Base-by-base conservation (phyloP, 2,888 invertebrate genomes). In the Zhuqinia jingwanae region DNA sequence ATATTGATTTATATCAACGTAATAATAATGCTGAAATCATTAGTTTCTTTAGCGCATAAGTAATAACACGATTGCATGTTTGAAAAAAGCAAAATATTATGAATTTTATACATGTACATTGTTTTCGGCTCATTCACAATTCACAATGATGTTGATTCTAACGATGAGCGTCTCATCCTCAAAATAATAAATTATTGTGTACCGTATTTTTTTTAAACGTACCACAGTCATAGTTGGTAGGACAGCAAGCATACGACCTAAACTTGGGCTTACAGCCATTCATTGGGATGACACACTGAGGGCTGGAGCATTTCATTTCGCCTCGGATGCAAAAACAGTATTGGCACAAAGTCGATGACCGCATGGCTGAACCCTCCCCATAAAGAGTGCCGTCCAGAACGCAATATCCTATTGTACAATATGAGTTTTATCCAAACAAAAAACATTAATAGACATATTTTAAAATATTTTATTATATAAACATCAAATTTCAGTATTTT, bases 291-390 rank as follows among this genome's bases (percentile, higher is more conserved):
- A 96, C 94, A 92, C 97, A 97, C 91, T 95, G 95, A 0, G 97
- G 97, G 88, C 95, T 94, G 79, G 97, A 95, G 92, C 97, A 97
- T 91, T 95, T 94, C 91, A 95, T 94, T 77, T 93, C 93, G 3
- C 96, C 96, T 42, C 94, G 93, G 91, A 96, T 95, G 92, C 97
- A 97, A 93, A 96, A 97, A 93, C 97, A 97, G 92, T 96, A 96
- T 92, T 96, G 96, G 93, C 97, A 97, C n/a, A 95, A 94, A 87
- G 95, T 94, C 20, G 95, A 94, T 3, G 96, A 95, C 90, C 95
- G 94, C 96, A 97, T 96, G 8, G 97, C 97, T 5, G 97, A 97
- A 1, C 96, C 96, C 70, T 96, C 95, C 20, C 95, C 95, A 92
- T 95, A 96, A 90, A 95, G 93, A 30, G 95, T 95, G 45, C 96